phyloP scores from a whole-genome alignment of 2,797 vertebrate genomes.

The Rhincodon typus region DNA sequence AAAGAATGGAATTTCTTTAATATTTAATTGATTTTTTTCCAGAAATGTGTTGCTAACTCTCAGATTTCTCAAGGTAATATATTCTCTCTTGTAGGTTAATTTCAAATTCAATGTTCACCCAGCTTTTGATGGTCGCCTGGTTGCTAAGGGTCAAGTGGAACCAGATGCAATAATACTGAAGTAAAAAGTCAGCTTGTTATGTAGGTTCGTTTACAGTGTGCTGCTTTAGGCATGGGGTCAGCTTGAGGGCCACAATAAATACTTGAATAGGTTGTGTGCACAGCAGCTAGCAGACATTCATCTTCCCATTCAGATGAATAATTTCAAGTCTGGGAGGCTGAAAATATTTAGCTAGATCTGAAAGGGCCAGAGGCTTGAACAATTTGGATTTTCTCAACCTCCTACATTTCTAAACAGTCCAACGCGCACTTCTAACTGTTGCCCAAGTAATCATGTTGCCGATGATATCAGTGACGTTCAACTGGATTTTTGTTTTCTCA shows the following conservation, averaged over 20 bases:
- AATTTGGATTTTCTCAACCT: neutral
- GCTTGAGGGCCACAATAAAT: neutral
- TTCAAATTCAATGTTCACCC: neutral
- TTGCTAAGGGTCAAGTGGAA: neutral
- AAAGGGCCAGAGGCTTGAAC: neutral
- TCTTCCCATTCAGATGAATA: neutral
- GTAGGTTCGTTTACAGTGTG: neutral
- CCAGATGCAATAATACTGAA: neutral
- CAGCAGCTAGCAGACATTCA: neutral
- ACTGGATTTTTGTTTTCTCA: neutral
- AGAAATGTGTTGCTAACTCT: too few species aligned
- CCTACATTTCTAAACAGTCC: neutral
- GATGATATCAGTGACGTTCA: neutral
- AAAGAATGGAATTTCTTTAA: neutral
- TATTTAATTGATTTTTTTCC: neutral
- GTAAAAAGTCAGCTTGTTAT: neutral
- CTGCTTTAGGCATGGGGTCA: neutral
- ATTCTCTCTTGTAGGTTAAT: neutral
- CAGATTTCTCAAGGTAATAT: neutral
- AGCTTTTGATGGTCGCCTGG: neutral
- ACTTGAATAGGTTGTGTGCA: neutral
- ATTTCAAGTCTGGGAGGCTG: neutral
- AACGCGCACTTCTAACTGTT: neutral
- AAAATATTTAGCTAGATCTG: neutral
- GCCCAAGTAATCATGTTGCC: neutral